These are phyloP conservation scores for Pachycephus smyrnensis DNA, from an alignment of 2,888 invertebrate genomes.

Conservation along the genomic window DNA sequence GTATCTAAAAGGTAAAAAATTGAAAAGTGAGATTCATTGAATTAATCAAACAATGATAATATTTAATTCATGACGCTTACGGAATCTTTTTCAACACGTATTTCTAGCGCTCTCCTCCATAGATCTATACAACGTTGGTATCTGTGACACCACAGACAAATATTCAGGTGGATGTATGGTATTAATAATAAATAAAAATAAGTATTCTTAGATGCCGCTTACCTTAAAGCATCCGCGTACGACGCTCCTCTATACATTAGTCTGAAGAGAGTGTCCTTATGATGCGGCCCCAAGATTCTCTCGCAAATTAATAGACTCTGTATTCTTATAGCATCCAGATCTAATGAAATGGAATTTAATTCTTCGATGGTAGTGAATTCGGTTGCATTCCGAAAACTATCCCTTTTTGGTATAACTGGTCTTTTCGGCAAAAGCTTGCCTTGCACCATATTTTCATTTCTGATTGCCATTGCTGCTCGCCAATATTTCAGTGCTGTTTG, in stretches of 20 bases:
- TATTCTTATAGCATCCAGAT: conserved; percentile 87
- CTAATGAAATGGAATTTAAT: conserved; percentile 78
- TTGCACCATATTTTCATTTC: conserved; percentile 58
- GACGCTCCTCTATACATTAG: conserved; percentile 80
- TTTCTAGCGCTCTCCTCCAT: conserved; percentile 86
- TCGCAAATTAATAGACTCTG: conserved; percentile 90
- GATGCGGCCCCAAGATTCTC: conserved; percentile 85
- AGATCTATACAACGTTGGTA: conserved; percentile 89
- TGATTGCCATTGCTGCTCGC: conserved; percentile 81
- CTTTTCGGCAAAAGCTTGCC: conserved; percentile 68
- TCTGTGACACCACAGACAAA: conserved; percentile 38
- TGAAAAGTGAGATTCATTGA: neutral
- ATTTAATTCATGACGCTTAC: conserved; percentile 62
- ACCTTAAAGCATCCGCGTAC: conserved; percentile 77
- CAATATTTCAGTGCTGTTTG: conserved; percentile 80
- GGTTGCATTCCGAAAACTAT: conserved; percentile 75
- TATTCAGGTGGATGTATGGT: neutral
- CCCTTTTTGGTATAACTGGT: conserved; percentile 70
- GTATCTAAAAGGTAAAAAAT: conserved; percentile 57
- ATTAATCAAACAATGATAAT: neutral
- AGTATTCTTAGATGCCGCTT: neutral
- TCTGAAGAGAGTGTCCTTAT: conserved; percentile 89
- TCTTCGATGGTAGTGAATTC: conserved; percentile 83
- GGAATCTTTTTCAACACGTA: conserved; percentile 83
- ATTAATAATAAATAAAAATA: neutral